phyloP scores from a whole-genome alignment of 2,113 vertebrate genomes.

The Corythornis vintsioides region DNA sequence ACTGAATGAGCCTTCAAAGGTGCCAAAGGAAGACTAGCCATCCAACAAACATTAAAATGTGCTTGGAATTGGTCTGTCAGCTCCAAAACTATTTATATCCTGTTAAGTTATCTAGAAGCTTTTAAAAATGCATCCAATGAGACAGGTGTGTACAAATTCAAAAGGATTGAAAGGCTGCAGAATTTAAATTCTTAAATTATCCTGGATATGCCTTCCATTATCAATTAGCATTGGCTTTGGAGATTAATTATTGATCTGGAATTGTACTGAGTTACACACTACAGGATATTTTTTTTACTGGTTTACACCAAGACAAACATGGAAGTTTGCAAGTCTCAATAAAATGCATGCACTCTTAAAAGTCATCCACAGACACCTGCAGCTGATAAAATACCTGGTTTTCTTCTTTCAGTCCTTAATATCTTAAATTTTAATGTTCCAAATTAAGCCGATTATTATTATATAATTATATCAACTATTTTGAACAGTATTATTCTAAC shows the following conservation, averaged over 20 bases:
- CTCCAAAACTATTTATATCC: background rate
- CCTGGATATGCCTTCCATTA: background rate
- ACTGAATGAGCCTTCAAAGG: background rate
- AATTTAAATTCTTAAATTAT: background rate
- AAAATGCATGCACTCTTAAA: background rate
- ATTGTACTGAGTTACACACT: background rate
- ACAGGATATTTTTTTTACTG: background rate
- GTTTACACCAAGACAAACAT: background rate
- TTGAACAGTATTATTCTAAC: background rate
- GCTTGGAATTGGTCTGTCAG: conserved; percentile 4
- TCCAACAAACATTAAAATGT: background rate
- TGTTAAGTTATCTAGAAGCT: background rate
- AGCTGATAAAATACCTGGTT: background rate
- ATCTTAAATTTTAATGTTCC: background rate
- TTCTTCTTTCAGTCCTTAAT: background rate
- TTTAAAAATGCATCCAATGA: background rate
- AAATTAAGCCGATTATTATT: background rate
- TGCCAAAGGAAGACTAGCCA: background rate
- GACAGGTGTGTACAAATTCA: background rate
- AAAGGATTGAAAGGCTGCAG: background rate
- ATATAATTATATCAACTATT: background rate
- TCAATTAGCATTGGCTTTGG: background rate
- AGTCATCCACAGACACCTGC: background rate
- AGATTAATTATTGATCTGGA: background rate
- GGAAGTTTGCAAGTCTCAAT: background rate